These are phyloP conservation scores for Zophobas morio DNA, from an alignment of 1,140 invertebrate genomes.

Conservation along the genomic window DNA sequence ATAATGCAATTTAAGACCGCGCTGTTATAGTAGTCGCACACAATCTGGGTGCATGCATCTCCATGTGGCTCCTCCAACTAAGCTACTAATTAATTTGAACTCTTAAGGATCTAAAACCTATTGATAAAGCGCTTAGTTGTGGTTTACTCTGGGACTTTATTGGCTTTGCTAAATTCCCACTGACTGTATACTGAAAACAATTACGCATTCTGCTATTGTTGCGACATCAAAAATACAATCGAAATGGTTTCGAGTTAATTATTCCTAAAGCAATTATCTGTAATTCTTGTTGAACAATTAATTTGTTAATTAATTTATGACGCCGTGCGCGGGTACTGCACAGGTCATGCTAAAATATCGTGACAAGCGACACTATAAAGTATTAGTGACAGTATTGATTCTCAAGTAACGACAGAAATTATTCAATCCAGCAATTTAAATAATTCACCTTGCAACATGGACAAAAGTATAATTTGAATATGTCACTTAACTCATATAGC, in stretches of 20 bases:
- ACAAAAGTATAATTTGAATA: conserved; percentile 36
- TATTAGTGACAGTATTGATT: conserved; percentile 29
- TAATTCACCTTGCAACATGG: conserved; percentile 17
- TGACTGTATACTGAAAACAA: conserved; percentile 17
- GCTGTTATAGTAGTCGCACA: conserved; percentile 43
- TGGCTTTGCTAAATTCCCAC: conserved; percentile 29
- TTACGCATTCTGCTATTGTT: conserved; percentile 25
- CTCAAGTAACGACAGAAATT: conserved; percentile 24
- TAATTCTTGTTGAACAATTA: conserved; percentile 32
- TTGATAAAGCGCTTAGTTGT: conserved; percentile 46
- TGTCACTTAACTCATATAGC: conserved; percentile 23
- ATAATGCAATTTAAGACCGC: conserved; percentile 47
- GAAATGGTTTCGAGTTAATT: conserved; percentile 11
- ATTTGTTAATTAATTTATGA: conserved; percentile 34
- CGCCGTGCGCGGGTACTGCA: background rate
- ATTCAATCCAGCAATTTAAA: conserved; percentile 25
- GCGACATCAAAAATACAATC: conserved; percentile 20
- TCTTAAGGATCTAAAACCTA: conserved; percentile 46
- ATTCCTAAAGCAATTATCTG: conserved; percentile 9
- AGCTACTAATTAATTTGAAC: conserved; percentile 49
- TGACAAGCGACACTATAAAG: conserved; percentile 29
- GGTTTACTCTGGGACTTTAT: conserved; percentile 21
- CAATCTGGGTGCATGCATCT: conserved; percentile 48
- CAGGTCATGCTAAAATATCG: conserved; percentile 28
- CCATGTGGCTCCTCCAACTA: conserved; percentile 47